Base-by-base conservation (phyloP, 2,797 vertebrate genomes). In the Meriones psammophilus region DNA sequence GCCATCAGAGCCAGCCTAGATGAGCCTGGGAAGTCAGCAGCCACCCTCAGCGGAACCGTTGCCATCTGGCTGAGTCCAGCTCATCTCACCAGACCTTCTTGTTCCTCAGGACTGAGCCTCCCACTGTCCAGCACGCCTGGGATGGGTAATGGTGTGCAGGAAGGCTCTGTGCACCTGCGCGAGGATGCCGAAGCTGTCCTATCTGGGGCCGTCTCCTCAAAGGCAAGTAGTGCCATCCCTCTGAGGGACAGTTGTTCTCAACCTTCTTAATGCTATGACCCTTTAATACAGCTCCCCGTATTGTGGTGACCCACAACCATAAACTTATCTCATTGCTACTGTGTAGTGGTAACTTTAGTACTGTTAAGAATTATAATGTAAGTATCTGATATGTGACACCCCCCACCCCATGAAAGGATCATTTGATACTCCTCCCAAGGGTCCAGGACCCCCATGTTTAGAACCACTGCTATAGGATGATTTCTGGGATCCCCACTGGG, bases 61-160 rank as follows among this genome's bases (percentile, higher is more conserved):
- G 0, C 54, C 30, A 4, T 39, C n/a, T 58, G 15, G 0, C 66
- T 8, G 0, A 12, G 4, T 50, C 76, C 0, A 2, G 4, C 1
- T 3, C 33, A 2, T 46, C 95, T 92, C 13, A 80, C 22, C 36
- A 4, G 30, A 3, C 2, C 17, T 17, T 80, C 46, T 22, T 73
- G n/a, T 33, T 50, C 85, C 54, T 54, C 26, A 99, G 98, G 98
- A 98, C 97, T 87, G 1, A 39, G 68, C 96, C 97, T 98, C 96
- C 97, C 98, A 95, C 96, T 97, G 98, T 98, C 95, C 58, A 97
- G 95, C 71, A 89, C 96, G 76, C 96, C 98, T 96, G 99, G 98
- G 95, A 99, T 99, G 99, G 99, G 99, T 98, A 99, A 98, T 98
- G 99, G 99, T 98, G 99, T 99, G 96, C 99, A 99, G 98, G 99